These are phyloP conservation scores for Aphaenogaster ashmeadi DNA, from an alignment of 1,140 invertebrate species.

Conservation along the genomic window DNA sequence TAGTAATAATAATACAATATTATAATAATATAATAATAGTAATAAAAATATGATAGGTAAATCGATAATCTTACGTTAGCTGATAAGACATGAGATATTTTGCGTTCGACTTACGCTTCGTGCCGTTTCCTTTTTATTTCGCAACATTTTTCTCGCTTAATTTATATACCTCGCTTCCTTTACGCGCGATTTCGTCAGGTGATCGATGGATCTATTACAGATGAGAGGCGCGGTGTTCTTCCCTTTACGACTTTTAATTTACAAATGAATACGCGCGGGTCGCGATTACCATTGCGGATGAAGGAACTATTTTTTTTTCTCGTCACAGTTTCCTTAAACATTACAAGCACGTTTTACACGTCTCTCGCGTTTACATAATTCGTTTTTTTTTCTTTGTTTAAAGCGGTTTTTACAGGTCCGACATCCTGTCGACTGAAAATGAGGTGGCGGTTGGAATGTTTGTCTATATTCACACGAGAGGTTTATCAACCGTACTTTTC, in stretches of 20 bases:
- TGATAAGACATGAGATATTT: conserved; percentile 84
- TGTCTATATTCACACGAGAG: conserved; percentile 74
- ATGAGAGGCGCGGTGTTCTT: conserved; percentile 66
- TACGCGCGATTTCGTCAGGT: conserved; percentile 68
- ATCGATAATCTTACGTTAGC: conserved; percentile 77
- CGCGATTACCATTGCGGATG: conserved; percentile 82
- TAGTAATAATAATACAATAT: conserved; percentile 73
- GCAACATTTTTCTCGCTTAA: conserved; percentile 66
- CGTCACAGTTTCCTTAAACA: conserved; percentile 65
- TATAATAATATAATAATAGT: conserved; percentile 74
- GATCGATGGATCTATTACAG: conserved; percentile 46
- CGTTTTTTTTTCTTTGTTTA: conserved; percentile 42
- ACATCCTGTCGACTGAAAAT: conserved; percentile 72
- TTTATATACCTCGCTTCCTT: conserved; percentile 46
- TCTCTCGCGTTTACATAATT: conserved; percentile 68
- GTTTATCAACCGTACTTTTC: conserved; percentile 65
- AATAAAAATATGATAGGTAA: conserved; percentile 66
- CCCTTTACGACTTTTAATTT: conserved; percentile 79
- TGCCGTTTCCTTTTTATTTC: conserved; percentile 63
- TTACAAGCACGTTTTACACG: conserved; percentile 64
- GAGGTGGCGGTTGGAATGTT: conserved; percentile 84
- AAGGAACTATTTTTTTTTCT: conserved; percentile 83
- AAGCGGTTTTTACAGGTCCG: conserved; percentile 55
- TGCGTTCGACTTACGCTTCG: conserved; percentile 81
- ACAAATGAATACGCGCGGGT: conserved; percentile 83